Evolutionary conservation across 2,888 invertebrate species (phyloP).

Genomic region (Scaptomyza caliginosa): DNA sequence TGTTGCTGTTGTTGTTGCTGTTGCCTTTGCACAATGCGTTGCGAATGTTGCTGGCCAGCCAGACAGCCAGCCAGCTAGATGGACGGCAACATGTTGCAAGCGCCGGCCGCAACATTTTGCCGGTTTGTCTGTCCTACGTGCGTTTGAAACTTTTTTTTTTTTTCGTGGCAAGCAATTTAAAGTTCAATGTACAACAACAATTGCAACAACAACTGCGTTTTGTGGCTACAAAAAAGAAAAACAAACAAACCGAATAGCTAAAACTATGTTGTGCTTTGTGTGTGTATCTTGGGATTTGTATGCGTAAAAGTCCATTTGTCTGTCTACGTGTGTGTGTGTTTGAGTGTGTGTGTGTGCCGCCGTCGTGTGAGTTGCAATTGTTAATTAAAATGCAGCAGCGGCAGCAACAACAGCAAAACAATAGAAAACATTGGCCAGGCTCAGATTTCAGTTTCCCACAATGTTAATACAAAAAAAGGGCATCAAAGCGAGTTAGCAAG

Average conservation of each 20-base stretch:
- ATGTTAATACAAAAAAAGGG: constrained; percentile 42
- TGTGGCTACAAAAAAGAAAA: constrained; percentile 25
- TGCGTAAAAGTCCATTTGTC: constrained; percentile 7
- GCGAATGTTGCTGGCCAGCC: constrained; percentile 45
- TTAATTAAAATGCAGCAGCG: constrained; percentile 55
- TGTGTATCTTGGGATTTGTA: background rate
- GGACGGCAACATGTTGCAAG: constrained; percentile 42
- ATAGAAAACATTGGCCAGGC: constrained; percentile 56
- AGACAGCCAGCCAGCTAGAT: background rate
- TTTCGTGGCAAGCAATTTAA: constrained; percentile 56
- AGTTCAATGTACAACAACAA: constrained; percentile 67
- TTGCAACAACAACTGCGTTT: constrained; percentile 31
- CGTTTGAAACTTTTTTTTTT: constrained; percentile 46
- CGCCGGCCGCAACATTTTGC: constrained; percentile 28
- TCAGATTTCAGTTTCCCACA: constrained; percentile 59
- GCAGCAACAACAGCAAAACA: constrained; percentile 46
- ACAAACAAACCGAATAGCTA: background rate
- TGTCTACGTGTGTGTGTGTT: background rate
- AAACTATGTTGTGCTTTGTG: background rate
- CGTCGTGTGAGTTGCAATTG: constrained; percentile 61
- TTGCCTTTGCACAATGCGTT: constrained; percentile 29
- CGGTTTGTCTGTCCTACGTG: constrained; percentile 28
- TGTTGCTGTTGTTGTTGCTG: constrained; percentile 1
- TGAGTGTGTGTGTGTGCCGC: constrained; percentile 26
- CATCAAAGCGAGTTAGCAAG: constrained; percentile 4